Evolutionary conservation across 2,888 invertebrate species (phyloP), one percentile per base, ranked within the genome.

Genomic region (Anoncus sp.): DNA sequence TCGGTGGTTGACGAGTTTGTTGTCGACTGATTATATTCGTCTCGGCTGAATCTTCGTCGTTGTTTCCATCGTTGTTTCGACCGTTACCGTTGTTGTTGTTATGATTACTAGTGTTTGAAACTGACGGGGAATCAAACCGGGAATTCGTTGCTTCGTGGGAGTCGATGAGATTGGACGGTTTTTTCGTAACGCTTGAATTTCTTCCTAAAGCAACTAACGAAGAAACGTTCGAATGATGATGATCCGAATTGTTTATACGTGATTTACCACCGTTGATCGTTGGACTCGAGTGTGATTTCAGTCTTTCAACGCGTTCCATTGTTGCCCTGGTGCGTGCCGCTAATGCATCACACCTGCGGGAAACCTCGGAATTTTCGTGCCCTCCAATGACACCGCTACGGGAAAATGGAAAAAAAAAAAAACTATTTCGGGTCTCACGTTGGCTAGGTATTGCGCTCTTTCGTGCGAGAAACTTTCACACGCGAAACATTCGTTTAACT

Each of bases 281-380:
- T 10, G 85, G 75, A 57, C 80, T 84, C 31, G 80, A 71, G 60
- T 72, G 24, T 45, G 86, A 86, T 80, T 93, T 92, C 87, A 95
- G 92, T 91, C 93, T 93, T 90, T 94, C 94, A 86, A 95, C 94
- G 87, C 94, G 93, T 89, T 94, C 94, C 92, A 95, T 92, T 55
- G 95, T 94, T 86, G 94, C 94, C 90, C 93, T 93, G 66, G 95
- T 94, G 85, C 94, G 92, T 40, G 94, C 94, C 80, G 94, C 93
- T 88, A 95, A 91, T 86, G 93, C 94, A 84, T 95, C 94, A 92
- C 95, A 93, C 88, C 94, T 93, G 84, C 93, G 93, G 12, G 92
- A 91, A 45, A 92, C 90, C 82, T 88, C 90, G n/a, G 86, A 87
- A 75, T 85, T 86, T 31, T 86, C 85, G 27, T 82, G 80, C 31